A percentile compares a stretch with the other conserved stretches of the same genome.
Conservation (phyloP, 2,888 invertebrate genomes). For the Tipula helvola region DNA sequence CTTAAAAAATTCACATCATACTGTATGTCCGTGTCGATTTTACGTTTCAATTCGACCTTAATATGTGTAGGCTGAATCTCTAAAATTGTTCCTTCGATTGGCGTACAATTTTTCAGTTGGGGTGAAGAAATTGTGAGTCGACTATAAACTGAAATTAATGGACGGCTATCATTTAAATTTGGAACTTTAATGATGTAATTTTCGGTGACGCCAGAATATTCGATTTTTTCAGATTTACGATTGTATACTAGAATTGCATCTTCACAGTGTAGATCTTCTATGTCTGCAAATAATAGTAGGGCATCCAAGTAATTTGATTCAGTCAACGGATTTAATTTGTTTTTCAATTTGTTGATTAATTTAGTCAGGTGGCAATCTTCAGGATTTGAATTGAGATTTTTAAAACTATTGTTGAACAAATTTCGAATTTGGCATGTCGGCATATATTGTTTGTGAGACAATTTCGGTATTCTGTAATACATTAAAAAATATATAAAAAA, state of each 20-base stretch:
- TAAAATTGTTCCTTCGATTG: background rate
- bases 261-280: background rate
- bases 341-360: background rate
- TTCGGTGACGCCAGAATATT: background rate
- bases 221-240: background rate
- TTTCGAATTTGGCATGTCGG: background rate
- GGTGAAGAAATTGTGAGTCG: background rate
- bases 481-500: too few relatives aligned
- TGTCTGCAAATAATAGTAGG: background rate
- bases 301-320: background rate
- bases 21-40: background rate
- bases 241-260: background rate
- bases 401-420: background rate
- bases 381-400: background rate
- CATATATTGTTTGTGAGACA: background rate
- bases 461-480: background rate
- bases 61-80: background rate
- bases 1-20: background rate
- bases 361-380: background rate
- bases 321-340: background rate
- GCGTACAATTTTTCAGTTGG: background rate
- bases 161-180: background rate
- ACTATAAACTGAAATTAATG: background rate
- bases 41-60: background rate
- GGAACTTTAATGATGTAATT: background rate